phyloP scores from a whole-genome alignment of 64 coral and sea anemone species.

The Montipora sp. region DNA sequence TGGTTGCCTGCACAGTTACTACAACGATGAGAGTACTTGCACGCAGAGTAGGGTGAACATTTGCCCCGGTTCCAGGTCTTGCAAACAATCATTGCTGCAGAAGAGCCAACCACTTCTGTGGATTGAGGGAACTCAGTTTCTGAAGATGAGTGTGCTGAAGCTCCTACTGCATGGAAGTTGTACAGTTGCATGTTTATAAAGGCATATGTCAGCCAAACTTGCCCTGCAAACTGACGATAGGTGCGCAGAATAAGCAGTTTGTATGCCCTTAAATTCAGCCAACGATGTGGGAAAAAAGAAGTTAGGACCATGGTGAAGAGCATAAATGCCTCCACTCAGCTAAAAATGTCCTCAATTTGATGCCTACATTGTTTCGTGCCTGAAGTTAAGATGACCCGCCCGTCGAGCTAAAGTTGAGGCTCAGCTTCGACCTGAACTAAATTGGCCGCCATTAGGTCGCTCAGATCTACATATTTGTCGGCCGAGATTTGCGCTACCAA shows the following conservation, averaged over 20 bases:
- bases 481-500: too few species aligned
- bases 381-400: not conserved
- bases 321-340: not conserved
- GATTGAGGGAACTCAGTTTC: too few species aligned
- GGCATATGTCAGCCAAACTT: not conserved
- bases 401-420: conserved; percentile 1
- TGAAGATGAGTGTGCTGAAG: too few species aligned
- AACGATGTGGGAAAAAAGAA: not conserved
- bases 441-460: not conserved
- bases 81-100: too few species aligned
- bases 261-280: not conserved
- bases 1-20: too few species aligned
- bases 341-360: not conserved
- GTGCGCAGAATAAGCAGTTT: not conserved
- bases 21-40: too few species aligned
- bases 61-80: too few species aligned
- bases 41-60: too few species aligned
- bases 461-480: not conserved
- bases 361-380: not conserved
- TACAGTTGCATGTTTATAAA: conserved; percentile 21
- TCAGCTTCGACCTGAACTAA: not conserved
- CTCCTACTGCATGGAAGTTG: not conserved
- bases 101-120: too few species aligned
- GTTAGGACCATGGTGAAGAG: not conserved
- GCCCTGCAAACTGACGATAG: not conserved